These are phyloP conservation scores for Caenorhabditis sp. DNA, from an alignment of 2,888 invertebrate species.

Conservation along the genomic window DNA sequence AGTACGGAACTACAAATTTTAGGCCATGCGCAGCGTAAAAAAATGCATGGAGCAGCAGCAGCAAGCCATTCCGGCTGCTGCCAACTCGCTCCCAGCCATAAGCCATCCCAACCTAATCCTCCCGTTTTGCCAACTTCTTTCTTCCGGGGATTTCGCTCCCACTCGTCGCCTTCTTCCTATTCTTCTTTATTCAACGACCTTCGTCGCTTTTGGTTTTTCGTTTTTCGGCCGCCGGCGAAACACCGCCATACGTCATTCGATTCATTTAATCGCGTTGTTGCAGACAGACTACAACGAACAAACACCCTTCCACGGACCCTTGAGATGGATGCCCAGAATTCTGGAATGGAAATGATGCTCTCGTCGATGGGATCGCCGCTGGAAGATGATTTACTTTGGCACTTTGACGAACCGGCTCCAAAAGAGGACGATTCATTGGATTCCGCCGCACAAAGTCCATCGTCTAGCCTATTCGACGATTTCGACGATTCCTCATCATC, in stretches of 20 bases:
- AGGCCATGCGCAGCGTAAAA: slow-evolving; percentile 20
- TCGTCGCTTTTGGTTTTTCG: slow-evolving; percentile 55
- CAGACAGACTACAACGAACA: slow-evolving; percentile 33
- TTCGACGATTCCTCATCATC: slow-evolving; percentile 61
- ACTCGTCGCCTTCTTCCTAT: slow-evolving; percentile 24
- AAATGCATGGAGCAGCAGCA: slow-evolving; percentile 21
- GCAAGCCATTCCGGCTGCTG: background rate
- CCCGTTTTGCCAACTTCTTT: background rate
- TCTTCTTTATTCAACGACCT: slow-evolving; percentile 51
- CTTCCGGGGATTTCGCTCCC: slow-evolving; percentile 1
- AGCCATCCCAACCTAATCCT: slow-evolving; percentile 2
- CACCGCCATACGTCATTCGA: slow-evolving; percentile 34
- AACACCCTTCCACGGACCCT: background rate
- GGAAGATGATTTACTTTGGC: slow-evolving; percentile 58
- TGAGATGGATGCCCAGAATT: slow-evolving; percentile 49
- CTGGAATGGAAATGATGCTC: slow-evolving; percentile 64
- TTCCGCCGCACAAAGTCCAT: slow-evolving; percentile 62
- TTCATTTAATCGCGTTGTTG: slow-evolving; percentile 42
- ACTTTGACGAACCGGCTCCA: slow-evolving; percentile 29
- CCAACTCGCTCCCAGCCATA: background rate
- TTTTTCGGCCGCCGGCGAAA: slow-evolving; percentile 51
- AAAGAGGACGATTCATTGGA: slow-evolving; percentile 53
- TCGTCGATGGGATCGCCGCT: slow-evolving; percentile 53
- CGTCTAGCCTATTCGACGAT: slow-evolving; percentile 58
- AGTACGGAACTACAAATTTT: slow-evolving; percentile 32